These are phyloP conservation scores for Gorsachius goisagi DNA, from an alignment of 2,113 vertebrate species.

Conservation along the genomic window DNA sequence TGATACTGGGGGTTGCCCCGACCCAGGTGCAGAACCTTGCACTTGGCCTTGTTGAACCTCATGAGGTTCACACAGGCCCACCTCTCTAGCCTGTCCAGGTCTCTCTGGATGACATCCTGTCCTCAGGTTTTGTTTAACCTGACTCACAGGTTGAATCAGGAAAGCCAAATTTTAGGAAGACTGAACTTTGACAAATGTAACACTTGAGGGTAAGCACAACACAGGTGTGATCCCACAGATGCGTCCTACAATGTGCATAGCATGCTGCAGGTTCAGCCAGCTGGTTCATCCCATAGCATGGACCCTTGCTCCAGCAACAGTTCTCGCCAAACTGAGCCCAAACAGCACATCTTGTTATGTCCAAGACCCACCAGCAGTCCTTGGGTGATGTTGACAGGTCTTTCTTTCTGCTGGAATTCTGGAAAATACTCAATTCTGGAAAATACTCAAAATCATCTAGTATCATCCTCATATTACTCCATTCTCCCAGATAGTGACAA, in stretches of 20 bases:
- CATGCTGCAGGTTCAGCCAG: not conserved
- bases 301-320: not conserved
- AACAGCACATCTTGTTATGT: not conserved
- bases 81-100: too few species aligned
- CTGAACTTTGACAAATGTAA: not conserved
- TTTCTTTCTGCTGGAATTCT: not conserved
- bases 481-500: not conserved
- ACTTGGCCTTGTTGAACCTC: too few species aligned
- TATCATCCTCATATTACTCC: not conserved
- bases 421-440: not conserved
- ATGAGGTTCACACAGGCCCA: too few species aligned
- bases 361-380: not conserved
- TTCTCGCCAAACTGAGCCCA: not conserved
- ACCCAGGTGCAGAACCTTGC: too few species aligned
- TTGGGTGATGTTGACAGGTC: not conserved
- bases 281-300: not conserved
- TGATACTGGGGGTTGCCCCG: too few species aligned
- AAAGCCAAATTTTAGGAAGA: not conserved
- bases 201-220: not conserved
- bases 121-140: not conserved
- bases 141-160: not conserved
- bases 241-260: not conserved
- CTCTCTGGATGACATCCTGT: too few species aligned
- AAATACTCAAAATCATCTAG: not conserved
- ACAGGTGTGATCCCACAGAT: not conserved